Evolutionary conservation across 2,113 vertebrate genomes (phyloP), one percentile per base, ranked within the genome.

Genomic region (Orycteropus afer): DNA sequence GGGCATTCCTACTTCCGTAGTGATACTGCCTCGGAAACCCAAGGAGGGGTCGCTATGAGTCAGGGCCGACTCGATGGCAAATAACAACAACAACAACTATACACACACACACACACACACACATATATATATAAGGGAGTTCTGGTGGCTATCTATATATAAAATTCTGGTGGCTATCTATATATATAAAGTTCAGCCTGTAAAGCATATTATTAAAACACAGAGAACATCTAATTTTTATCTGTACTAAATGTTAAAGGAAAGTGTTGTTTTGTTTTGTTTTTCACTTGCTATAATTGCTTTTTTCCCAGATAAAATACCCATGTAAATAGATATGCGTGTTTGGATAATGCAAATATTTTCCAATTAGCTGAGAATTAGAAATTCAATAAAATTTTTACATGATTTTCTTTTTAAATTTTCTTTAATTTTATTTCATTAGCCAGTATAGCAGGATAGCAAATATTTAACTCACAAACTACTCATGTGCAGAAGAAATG

Each of bases 381-480:
- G n/a, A 93, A 96, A 85, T 76, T 7, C 23, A 87, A 84, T 67
- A 77, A 51, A 77, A 89, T 2, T n/a, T 79, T 83, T 94, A 87
- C 27, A 49, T 71, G 65, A 22, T 86, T 94, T 92, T 85, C 71
- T 69, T 90, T 89, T 69, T 18, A 88, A 25, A 40, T 81, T 95
- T 71, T 27, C 74, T 79, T 90, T 65, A 5, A 51, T 76, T 90
- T 95, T 91, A 89, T 88, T 76, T 84, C 42, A 73, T 84, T 92
- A 82, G 45, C n/a, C 57, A 89, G 7, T 29, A 8, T 59, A 84
- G 45, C 29, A 47, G 40, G 29, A 81, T 49, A 96, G 29, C 47
- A 94, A 92, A 93, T 89, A 94, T 94, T 93, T 94, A 97, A 76
- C 71, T 95, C 37, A 93, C 25, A 84, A 59, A 65, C 89, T 14